Evolutionary conservation across 2,113 vertebrate genomes (phyloP).

Genomic region (Mohoua ochrocephala): DNA sequence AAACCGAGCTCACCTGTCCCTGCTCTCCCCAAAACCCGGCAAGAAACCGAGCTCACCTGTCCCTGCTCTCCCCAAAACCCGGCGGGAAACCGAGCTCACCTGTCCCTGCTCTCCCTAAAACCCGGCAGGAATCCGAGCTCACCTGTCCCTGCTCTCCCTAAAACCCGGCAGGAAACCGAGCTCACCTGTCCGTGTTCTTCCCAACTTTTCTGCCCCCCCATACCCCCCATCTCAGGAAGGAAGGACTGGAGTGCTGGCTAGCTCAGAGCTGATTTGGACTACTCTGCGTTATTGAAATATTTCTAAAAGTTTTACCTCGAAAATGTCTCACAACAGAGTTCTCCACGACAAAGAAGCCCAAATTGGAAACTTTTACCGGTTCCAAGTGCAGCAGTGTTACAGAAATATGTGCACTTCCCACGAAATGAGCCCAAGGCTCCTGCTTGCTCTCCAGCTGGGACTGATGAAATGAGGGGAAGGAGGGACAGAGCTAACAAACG

Average conservation of each 20-base stretch:
- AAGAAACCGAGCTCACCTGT: too few species aligned
- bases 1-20: too few species aligned
- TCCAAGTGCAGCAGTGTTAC: not conserved
- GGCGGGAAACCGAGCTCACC: too few species aligned
- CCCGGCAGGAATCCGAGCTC: not conserved
- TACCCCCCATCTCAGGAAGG: too few species aligned
- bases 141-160: not conserved
- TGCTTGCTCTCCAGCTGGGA: not conserved
- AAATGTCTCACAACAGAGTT: not conserved
- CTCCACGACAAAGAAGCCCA: not conserved
- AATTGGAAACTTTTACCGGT: rapidly evolving
- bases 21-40: too few species aligned
- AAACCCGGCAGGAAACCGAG: not conserved
- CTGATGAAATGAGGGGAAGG: not conserved
- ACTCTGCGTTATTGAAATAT: too few species aligned
- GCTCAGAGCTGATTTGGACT: not conserved
- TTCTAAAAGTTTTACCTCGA: not conserved
- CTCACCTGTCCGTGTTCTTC: not conserved
- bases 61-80: too few species aligned
- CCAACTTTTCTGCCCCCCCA: not conserved
- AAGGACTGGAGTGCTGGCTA: not conserved
- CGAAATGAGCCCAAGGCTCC: not conserved
- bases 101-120: not conserved
- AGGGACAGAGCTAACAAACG: not conserved
- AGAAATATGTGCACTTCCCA: not conserved